Conservation (phyloP, 2,888 invertebrate genomes). For the Panzeria rudis region DNA sequence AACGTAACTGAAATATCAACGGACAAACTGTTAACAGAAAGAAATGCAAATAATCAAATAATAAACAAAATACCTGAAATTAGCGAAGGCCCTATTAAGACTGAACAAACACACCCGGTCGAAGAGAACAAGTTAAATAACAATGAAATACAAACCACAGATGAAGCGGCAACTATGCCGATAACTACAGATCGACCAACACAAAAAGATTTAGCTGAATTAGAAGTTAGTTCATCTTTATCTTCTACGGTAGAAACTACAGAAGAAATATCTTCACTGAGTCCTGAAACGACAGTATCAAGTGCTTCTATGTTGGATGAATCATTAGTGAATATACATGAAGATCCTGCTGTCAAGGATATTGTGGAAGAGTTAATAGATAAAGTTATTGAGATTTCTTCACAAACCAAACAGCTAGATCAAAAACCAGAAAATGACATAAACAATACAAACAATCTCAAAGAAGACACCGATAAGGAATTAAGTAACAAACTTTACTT, state of each 20-base stretch:
- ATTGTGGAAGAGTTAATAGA: slow-evolving; percentile 82
- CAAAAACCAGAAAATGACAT: slow-evolving; percentile 64
- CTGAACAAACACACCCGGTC: slow-evolving; percentile 82
- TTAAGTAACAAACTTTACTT: background rate
- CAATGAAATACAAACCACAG: slow-evolving; percentile 75
- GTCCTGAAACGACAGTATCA: slow-evolving; percentile 75
- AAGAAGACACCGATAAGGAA: slow-evolving; percentile 75
- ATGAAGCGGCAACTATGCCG: slow-evolving; percentile 55
- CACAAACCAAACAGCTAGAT: slow-evolving; percentile 51
- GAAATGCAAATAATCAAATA: slow-evolving; percentile 77
- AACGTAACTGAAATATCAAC: slow-evolving; percentile 71
- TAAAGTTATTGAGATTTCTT: slow-evolving; percentile 77
- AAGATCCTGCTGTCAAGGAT: slow-evolving; percentile 77
- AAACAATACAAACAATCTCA: slow-evolving; percentile 72
- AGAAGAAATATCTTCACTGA: slow-evolving; percentile 76
- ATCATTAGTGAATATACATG: slow-evolving; percentile 64
- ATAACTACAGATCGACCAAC: slow-evolving; percentile 26
- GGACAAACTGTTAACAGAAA: slow-evolving; percentile 59
- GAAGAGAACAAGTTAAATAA: slow-evolving; percentile 77
- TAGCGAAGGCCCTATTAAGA: slow-evolving; percentile 74
- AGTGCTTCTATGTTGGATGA: slow-evolving; percentile 75
- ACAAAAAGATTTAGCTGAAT: slow-evolving; percentile 58
- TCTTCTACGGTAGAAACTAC: slow-evolving; percentile 74
- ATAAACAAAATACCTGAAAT: slow-evolving; percentile 32
- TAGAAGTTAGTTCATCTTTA: slow-evolving; percentile 76